These are phyloP conservation scores for Lutjanus campechanus DNA, from an alignment of 2,797 vertebrate genomes.

Conservation along the genomic window DNA sequence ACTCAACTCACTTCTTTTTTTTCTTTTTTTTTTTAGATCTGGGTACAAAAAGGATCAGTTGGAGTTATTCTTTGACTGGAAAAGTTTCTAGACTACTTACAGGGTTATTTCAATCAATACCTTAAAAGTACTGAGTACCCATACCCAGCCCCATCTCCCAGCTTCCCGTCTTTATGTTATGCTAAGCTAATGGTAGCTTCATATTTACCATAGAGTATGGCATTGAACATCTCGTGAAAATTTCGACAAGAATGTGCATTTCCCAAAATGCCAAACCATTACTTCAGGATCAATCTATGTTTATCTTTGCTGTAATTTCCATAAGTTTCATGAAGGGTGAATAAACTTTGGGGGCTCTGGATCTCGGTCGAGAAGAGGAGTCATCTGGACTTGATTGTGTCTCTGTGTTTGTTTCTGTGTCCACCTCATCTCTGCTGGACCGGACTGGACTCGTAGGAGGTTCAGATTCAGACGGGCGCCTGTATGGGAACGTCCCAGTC, in stretches of 20 bases:
- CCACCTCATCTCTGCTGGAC: slow-evolving; percentile 59
- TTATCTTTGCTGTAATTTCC: slow-evolving; percentile 87
- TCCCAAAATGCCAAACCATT: background rate
- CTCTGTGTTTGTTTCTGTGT: slow-evolving; percentile 41
- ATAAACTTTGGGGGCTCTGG: slow-evolving; percentile 77
- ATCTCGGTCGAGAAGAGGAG: slow-evolving; percentile 57
- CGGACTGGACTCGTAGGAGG: slow-evolving; percentile 32
- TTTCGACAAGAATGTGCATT: background rate
- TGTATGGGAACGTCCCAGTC: slow-evolving; percentile 26
- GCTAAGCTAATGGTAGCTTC: slow-evolving; percentile 1
- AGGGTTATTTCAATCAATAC: no score
- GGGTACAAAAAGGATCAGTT: no score
- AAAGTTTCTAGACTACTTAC: no score
- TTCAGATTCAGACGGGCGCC: slow-evolving; percentile 25
- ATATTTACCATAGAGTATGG: background rate
- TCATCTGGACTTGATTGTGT: slow-evolving; percentile 34
- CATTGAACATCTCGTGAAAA: background rate
- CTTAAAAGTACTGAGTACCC: no score
- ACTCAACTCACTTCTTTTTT: no score
- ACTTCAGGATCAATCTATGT: slow-evolving; percentile 65
- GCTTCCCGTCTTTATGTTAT: slow-evolving; percentile 12
- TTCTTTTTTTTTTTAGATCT: no score
- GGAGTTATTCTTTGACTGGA: no score
- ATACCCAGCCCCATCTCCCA: no score
- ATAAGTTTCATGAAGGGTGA: slow-evolving; percentile 93